Conservation (phyloP, 2,113 vertebrate species). For the Leuciscus idus region DNA sequence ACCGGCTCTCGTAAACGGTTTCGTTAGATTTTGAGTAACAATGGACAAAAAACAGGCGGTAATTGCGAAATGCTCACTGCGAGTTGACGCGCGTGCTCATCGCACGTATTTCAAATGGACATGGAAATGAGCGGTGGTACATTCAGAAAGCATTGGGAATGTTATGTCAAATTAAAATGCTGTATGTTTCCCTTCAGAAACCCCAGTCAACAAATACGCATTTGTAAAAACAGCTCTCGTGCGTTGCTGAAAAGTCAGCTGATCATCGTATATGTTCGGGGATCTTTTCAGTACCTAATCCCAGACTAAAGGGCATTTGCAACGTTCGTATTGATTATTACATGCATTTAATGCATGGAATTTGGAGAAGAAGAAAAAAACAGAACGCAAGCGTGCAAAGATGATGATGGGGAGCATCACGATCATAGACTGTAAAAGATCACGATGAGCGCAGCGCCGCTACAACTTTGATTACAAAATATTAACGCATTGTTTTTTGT, state of each 20-base stretch:
- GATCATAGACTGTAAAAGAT: too few species aligned
- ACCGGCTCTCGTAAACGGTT: background rate
- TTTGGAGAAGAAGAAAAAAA: background rate
- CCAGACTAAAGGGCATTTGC: background rate
- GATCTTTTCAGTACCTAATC: background rate
- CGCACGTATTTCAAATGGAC: background rate
- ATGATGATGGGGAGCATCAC: background rate
- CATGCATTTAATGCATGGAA: background rate
- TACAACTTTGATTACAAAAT: slow-evolving; percentile 21
- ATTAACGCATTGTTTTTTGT: background rate
- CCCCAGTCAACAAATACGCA: background rate
- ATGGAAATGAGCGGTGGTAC: background rate
- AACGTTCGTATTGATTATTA: background rate
- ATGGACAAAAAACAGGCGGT: background rate
- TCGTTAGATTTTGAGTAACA: background rate
- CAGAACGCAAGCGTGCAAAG: background rate
- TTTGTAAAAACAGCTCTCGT: background rate
- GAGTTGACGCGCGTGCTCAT: background rate
- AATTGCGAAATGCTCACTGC: slow-evolving; percentile 1
- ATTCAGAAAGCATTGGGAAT: background rate
- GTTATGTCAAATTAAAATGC: background rate
- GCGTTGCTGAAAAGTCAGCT: background rate
- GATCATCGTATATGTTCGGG: background rate
- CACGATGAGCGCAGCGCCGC: background rate
- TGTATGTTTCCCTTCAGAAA: background rate